Conservation (phyloP, 2,797 vertebrate species). For the Crenichthys baileyi region DNA sequence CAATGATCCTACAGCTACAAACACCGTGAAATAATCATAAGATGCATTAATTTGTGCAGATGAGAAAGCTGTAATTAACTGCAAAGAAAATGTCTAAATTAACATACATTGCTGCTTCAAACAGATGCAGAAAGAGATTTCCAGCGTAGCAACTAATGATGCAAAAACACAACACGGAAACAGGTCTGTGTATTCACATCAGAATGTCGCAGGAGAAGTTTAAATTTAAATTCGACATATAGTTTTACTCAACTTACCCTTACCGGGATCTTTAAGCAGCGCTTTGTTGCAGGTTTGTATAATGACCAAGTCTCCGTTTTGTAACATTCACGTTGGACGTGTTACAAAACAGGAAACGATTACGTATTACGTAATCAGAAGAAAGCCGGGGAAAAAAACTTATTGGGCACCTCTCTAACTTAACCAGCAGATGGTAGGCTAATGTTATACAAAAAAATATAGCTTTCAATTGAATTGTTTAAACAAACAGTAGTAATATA, state of each 20-base stretch:
- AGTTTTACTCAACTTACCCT: slow-evolving; percentile 17
- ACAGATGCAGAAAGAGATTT: background rate
- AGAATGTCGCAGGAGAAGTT: background rate
- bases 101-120: background rate
- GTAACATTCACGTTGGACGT: slow-evolving; percentile 23
- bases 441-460: background rate
- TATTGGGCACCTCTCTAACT: fast-evolving
- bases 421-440: slow-evolving; percentile 37
- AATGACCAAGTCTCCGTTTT: slow-evolving; percentile 23
- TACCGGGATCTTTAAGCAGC: fast-evolving
- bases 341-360: slow-evolving; percentile 57
- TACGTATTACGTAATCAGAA: slow-evolving; percentile 45
- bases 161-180: background rate
- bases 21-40: background rate
- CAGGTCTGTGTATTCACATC: background rate
- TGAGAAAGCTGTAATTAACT: background rate
- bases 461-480: background rate
- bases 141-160: background rate
- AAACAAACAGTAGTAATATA: background rate
- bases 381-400: background rate
- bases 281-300: fast-evolving
- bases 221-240: background rate
- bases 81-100: background rate
- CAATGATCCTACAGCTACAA: background rate
- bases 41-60: background rate